A percentile compares a stretch with the other conserved stretches of the same genome.
phyloP scores from a whole-genome alignment of 2,797 vertebrate species.

The Acipenser oxyrinchus region DNA sequence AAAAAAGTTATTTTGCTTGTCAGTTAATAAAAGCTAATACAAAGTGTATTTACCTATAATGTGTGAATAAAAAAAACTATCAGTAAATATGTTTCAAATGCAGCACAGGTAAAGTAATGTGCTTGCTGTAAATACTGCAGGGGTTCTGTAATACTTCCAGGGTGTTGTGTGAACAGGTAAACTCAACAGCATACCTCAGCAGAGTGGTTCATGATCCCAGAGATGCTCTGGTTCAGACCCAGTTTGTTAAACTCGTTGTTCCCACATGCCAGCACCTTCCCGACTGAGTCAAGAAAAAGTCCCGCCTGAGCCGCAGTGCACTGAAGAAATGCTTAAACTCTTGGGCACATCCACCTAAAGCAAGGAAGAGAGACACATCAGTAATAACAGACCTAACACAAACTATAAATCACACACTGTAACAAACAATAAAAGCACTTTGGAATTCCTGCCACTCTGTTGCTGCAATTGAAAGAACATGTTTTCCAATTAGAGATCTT shows the following conservation, averaged over 20 bases:
- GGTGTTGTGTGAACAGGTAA: background rate
- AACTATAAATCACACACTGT: background rate
- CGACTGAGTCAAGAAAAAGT: conserved; percentile 88
- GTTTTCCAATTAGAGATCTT: too few species aligned
- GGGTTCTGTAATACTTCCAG: too few species aligned
- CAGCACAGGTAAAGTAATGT: too few species aligned
- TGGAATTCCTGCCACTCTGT: too few species aligned
- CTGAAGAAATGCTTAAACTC: conserved; percentile 74
- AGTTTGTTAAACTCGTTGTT: conserved; percentile 97
- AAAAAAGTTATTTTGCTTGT: too few species aligned
- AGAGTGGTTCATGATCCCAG: conserved; percentile 83
- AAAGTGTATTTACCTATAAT: too few species aligned
- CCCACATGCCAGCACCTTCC: conserved; percentile 92
- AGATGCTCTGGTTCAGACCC: conserved; percentile 86
- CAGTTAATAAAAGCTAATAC: too few species aligned
- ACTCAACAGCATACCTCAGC: conserved; percentile 45
- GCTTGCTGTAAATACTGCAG: too few species aligned
- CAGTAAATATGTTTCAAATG: too few species aligned
- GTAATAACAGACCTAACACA: background rate
- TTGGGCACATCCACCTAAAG: conserved; percentile 82
- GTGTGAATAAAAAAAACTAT: too few species aligned
- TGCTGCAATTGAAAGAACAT: too few species aligned
- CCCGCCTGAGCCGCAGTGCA: conserved; percentile 84
- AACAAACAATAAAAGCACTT: conserved; percentile 12
- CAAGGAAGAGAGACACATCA: conserved; percentile 18